These are phyloP conservation scores for Ailuropoda melanoleuca DNA, from an alignment of 2,113 vertebrate species.

Conservation along the genomic window DNA sequence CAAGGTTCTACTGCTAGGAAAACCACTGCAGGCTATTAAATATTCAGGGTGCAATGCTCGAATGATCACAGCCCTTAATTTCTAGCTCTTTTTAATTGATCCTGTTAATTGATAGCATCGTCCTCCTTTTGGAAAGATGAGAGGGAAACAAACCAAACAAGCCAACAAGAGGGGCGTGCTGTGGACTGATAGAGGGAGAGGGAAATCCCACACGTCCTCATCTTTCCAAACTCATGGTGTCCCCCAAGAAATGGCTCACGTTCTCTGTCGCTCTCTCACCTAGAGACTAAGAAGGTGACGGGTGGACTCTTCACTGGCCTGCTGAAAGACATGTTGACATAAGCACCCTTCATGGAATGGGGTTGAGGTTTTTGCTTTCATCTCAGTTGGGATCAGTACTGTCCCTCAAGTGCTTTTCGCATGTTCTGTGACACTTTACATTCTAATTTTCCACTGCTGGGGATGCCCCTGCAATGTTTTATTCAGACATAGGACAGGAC, in stretches of 20 bases:
- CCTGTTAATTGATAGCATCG: background rate
- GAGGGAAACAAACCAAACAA: background rate
- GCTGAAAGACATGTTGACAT: background rate
- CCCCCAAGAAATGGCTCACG: background rate
- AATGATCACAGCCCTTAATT: background rate
- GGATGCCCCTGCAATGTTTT: background rate
- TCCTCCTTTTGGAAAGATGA: background rate
- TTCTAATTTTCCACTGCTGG: background rate
- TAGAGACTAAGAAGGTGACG: background rate
- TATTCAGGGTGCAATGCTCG: background rate
- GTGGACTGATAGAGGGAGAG: background rate
- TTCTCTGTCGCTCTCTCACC: background rate
- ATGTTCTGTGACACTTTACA: background rate
- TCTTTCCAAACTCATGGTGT: background rate
- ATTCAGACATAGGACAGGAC: conserved; percentile 3
- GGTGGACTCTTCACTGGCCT: background rate
- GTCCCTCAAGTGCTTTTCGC: background rate
- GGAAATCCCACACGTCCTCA: background rate
- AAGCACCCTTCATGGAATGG: background rate
- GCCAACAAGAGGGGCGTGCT: background rate
- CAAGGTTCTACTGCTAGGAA: background rate
- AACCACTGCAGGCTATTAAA: background rate
- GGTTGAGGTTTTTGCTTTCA: background rate
- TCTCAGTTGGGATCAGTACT: background rate
- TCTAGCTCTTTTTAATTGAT: background rate